phyloP scores from a whole-genome alignment of 1,140 invertebrate species.

The Nasonia giraulti region DNA sequence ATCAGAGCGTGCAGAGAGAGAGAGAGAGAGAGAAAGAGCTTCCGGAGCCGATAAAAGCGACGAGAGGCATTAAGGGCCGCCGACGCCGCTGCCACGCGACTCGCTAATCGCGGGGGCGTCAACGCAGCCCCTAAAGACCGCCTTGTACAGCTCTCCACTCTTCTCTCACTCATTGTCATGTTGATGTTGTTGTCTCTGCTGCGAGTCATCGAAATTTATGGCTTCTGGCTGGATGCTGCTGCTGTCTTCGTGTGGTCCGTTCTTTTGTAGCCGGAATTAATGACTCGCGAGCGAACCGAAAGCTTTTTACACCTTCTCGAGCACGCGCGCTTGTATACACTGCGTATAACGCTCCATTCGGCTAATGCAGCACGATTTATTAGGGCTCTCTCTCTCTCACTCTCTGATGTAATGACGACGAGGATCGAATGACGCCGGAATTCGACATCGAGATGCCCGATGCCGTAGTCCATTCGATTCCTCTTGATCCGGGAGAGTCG shows the following conservation, averaged over 20 bases:
- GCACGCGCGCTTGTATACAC: background rate
- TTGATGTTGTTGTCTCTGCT: conserved; percentile 33
- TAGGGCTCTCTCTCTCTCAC: background rate
- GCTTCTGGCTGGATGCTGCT: background rate
- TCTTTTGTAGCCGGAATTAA: conserved; percentile 33
- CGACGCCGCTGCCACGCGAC: conserved; percentile 58
- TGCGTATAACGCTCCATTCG: background rate
- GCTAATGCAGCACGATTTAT: conserved; percentile 1
- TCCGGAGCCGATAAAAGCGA: conserved; percentile 61
- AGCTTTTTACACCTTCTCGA: conserved; percentile 12
- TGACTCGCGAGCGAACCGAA: conserved; percentile 7
- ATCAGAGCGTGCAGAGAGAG: conserved; percentile 54
- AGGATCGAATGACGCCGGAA: background rate
- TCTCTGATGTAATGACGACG: background rate
- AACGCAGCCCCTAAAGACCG: conserved; percentile 58
- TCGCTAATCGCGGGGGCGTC: conserved; percentile 68
- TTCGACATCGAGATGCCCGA: background rate
- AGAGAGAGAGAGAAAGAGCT: conserved; percentile 38
- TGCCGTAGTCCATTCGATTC: too few relatives aligned
- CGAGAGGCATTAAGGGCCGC: conserved; percentile 57
- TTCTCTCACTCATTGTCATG: conserved; percentile 42
- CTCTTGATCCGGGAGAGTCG: too few relatives aligned
- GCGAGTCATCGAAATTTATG: conserved; percentile 52
- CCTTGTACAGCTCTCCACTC: conserved; percentile 63
- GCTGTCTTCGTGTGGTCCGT: background rate